These are phyloP conservation scores for Nematopogon swammerdamellus DNA, from an alignment of 2,888 invertebrate species.

Conservation along the genomic window DNA sequence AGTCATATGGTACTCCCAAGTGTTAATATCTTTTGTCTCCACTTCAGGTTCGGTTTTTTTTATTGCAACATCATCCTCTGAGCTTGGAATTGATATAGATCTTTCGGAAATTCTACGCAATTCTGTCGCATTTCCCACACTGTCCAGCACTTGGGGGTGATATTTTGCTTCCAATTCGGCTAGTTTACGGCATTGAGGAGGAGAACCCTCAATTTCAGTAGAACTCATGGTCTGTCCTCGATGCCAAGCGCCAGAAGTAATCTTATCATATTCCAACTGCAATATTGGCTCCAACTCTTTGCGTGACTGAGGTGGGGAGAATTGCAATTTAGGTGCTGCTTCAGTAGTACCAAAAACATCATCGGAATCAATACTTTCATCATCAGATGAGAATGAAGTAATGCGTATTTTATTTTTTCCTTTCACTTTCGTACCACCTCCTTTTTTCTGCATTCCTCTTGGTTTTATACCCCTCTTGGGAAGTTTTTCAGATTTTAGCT, in stretches of 20 bases:
- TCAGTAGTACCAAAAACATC: conserved; percentile 75
- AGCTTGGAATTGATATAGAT: conserved; percentile 72
- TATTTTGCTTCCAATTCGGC: conserved; percentile 65
- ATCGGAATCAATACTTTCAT: conserved; percentile 73
- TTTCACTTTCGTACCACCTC: conserved; percentile 60
- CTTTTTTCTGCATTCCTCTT: conserved; percentile 32
- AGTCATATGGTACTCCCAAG: conserved; percentile 57
- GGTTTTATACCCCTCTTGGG: conserved; percentile 50
- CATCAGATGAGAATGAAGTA: conserved; percentile 73
- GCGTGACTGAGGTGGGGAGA: conserved; percentile 72
- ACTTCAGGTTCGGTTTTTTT: conserved; percentile 52
- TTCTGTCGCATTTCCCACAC: conserved; percentile 63
- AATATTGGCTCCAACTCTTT: conserved; percentile 74
- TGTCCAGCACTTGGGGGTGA: conserved; percentile 61
- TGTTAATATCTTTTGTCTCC: conserved; percentile 49
- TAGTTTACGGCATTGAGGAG: conserved; percentile 66
- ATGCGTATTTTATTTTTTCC: conserved; percentile 67
- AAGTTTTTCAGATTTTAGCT: conserved; percentile 58
- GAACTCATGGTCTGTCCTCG: conserved; percentile 73
- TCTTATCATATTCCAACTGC: conserved; percentile 68
- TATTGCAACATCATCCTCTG: conserved; percentile 67
- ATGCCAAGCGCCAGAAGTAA: conserved; percentile 64
- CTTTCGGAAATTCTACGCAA: conserved; percentile 69
- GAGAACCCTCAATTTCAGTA: conserved; percentile 74
- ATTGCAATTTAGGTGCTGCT: conserved; percentile 69